Evolutionary conservation across 2,888 invertebrate species (phyloP).

Genomic region (Nemurella pictetii): DNA sequence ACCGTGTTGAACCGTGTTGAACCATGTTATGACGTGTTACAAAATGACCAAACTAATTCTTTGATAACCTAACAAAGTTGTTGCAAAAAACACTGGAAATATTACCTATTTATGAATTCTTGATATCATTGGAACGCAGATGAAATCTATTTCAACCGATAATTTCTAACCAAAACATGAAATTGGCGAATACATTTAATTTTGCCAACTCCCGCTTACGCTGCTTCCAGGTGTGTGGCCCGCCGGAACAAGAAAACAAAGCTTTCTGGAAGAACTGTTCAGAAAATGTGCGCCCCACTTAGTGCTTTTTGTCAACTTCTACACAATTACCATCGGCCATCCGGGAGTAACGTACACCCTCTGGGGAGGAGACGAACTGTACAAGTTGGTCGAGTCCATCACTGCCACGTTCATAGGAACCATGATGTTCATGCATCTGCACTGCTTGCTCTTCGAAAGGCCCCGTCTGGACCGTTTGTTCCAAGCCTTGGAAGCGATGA

Average conservation of each 20-base stretch:
- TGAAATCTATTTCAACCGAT: too few relatives aligned
- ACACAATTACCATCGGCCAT: neutral
- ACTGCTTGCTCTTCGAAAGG: neutral
- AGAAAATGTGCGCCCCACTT: neutral
- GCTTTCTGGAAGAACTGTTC: neutral
- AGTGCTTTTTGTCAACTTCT: neutral
- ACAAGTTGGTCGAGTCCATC: neutral
- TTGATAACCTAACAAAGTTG: too few relatives aligned
- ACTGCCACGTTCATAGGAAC: neutral
- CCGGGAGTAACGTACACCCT: neutral
- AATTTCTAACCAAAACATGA: too few relatives aligned
- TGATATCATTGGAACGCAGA: too few relatives aligned
- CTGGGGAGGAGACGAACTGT: neutral
- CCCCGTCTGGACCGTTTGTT: neutral
- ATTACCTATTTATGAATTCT: too few relatives aligned
- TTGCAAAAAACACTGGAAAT: too few relatives aligned
- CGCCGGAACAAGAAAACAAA: neutral
- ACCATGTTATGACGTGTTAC: too few relatives aligned
- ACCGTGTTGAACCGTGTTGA: too few relatives aligned
- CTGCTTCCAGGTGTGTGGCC: neutral
- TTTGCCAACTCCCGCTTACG: too few relatives aligned
- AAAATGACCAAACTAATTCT: too few relatives aligned
- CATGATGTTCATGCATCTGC: neutral
- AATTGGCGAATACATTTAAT: too few relatives aligned
- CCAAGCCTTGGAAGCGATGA: neutral